Evolutionary conservation across 2,888 invertebrate species (phyloP).

Genomic region (Thysanoteuthis rhombus): DNA sequence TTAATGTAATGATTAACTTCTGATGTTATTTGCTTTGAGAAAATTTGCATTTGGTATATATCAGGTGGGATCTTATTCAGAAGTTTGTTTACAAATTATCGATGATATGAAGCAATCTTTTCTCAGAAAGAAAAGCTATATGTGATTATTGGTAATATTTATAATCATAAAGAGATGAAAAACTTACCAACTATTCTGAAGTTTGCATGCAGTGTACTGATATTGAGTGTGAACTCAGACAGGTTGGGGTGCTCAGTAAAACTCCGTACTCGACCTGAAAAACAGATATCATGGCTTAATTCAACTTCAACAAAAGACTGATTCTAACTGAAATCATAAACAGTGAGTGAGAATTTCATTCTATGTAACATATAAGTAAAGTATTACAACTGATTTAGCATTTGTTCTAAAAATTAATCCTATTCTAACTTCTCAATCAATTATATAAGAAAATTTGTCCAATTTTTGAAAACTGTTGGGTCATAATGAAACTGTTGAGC

Average conservation of each 20-base stretch:
- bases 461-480: no score
- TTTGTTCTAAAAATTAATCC: no score
- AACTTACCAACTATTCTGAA: slow-evolving; percentile 32
- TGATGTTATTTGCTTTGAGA: no score
- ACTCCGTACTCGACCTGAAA: slow-evolving; percentile 30
- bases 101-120: background rate
- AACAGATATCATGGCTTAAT: background rate
- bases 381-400: no score
- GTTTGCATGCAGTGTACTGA: slow-evolving; percentile 32
- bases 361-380: no score
- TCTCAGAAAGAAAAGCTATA: background rate
- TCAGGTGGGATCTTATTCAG: no score
- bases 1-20: no score
- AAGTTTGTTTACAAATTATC: background rate
- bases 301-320: background rate
- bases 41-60: no score
- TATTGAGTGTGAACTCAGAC: slow-evolving; percentile 32
- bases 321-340: background rate
- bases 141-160: background rate
- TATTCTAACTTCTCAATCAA: no score
- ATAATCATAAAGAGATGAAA: background rate
- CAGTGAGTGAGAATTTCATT: no score
- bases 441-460: no score
- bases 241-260: slow-evolving; percentile 31
- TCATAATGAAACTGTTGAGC: no score